These are phyloP conservation scores for Silurus lanzhouensis DNA, from an alignment of 2,797 vertebrate species.

Conservation along the genomic window DNA sequence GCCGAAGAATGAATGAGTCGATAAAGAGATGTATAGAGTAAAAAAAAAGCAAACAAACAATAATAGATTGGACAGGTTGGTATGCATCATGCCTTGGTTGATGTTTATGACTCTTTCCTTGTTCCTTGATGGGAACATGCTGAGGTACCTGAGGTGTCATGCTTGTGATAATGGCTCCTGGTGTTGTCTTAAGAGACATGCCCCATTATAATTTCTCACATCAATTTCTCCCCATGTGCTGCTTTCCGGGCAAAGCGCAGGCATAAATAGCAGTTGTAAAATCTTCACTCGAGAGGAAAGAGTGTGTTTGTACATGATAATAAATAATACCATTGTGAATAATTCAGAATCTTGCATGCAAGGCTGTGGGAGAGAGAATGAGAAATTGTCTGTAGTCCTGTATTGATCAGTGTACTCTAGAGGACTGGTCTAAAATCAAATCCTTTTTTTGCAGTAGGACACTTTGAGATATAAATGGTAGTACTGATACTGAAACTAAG, in stretches of 20 bases:
- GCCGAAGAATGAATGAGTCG: neutral
- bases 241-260: neutral
- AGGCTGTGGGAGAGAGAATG: neutral
- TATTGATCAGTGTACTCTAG: neutral
- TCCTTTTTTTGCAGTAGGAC: neutral
- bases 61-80: neutral
- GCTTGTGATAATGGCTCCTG: neutral
- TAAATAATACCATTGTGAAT: slow-evolving; percentile 1
- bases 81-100: neutral
- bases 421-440: neutral
- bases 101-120: neutral
- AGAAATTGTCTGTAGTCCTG: neutral
- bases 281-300: neutral
- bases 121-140: neutral
- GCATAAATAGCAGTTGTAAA: neutral
- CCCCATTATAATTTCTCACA: neutral
- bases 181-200: neutral
- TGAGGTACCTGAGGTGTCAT: neutral
- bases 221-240: neutral
- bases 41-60: neutral
- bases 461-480: neutral
- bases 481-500: neutral
- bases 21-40: neutral
- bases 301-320: slow-evolving; percentile 2
- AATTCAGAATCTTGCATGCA: neutral